phyloP scores from a whole-genome alignment of 2,888 invertebrate species.

The Amiota minor region DNA sequence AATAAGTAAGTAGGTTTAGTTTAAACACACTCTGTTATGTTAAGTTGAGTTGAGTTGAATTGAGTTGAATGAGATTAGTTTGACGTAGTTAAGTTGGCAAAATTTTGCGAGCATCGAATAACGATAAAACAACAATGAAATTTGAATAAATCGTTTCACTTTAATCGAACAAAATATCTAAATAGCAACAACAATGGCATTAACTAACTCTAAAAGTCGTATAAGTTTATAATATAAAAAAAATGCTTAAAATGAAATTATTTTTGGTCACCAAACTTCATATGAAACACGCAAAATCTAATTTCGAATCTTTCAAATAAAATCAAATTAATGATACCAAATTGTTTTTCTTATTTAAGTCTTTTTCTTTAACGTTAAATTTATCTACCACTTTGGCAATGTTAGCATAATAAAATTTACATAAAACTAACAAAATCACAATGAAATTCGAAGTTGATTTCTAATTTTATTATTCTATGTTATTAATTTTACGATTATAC shows the following conservation, averaged over 20 bases:
- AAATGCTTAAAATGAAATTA: constrained; percentile 39
- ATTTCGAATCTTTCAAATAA: constrained; percentile 43
- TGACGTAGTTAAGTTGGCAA: constrained; percentile 34
- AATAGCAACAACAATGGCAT: neutral
- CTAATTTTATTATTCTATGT: constrained; percentile 13
- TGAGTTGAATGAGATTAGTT: constrained; percentile 49
- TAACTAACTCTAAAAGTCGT: constrained; percentile 40
- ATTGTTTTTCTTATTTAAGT: neutral
- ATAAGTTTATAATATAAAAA: constrained; percentile 40
- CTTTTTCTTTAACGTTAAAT: constrained; percentile 6
- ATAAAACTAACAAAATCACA: constrained; percentile 42
- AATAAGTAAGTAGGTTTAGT: constrained; percentile 27
- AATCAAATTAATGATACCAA: neutral
- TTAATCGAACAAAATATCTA: neutral
- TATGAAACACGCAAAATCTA: constrained; percentile 46
- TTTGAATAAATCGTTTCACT: constrained; percentile 53
- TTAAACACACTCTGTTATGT: constrained; percentile 18
- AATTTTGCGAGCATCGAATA: neutral
- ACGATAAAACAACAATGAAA: constrained; percentile 55
- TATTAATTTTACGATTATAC: neutral
- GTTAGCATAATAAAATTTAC: constrained; percentile 46
- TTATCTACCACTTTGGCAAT: constrained; percentile 1
- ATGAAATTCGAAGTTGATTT: constrained; percentile 16
- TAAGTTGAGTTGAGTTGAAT: constrained; percentile 43
- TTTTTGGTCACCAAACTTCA: constrained; percentile 58